phyloP scores from a whole-genome alignment of 1,140 invertebrate species.

The Saccostrea glomerata region DNA sequence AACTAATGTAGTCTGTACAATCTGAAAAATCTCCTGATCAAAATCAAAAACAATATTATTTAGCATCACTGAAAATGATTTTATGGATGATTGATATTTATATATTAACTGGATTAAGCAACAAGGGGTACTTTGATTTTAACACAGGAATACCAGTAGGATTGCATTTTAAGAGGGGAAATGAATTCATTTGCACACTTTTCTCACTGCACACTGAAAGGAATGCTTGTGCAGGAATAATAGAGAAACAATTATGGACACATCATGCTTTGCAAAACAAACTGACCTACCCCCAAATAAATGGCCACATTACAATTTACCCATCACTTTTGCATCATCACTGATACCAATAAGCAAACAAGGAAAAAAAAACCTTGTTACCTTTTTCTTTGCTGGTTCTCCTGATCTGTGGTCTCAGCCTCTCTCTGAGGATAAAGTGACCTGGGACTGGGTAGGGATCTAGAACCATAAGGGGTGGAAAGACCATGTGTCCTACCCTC shows the following conservation, averaged over 20 bases:
- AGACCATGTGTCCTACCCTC: conserved; percentile 47
- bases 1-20: conserved; percentile 1
- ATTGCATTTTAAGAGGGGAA: not conserved
- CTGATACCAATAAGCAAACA: not conserved
- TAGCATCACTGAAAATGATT: too few relatives aligned
- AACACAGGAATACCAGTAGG: too few relatives aligned
- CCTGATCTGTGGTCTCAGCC: not conserved
- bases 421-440: conserved; percentile 36
- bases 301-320: not conserved
- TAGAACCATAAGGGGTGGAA: conserved; percentile 44
- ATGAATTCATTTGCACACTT: not conserved
- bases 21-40: conserved; percentile 20
- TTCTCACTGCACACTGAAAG: not conserved
- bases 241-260: not conserved
- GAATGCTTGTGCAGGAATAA: not conserved
- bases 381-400: conserved; percentile 11
- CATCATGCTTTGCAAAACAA: not conserved
- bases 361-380: not conserved
- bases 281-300: not conserved
- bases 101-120: too few relatives aligned
- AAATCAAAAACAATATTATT: not conserved
- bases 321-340: not conserved
- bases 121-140: too few relatives aligned
- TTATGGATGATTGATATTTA: too few relatives aligned
- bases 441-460: conserved; percentile 57